A percentile compares a stretch with the other conserved stretches of the same genome.
Evolutionary conservation across 2,888 invertebrate species (phyloP).

Genomic region (Cynaeus angustus): DNA sequence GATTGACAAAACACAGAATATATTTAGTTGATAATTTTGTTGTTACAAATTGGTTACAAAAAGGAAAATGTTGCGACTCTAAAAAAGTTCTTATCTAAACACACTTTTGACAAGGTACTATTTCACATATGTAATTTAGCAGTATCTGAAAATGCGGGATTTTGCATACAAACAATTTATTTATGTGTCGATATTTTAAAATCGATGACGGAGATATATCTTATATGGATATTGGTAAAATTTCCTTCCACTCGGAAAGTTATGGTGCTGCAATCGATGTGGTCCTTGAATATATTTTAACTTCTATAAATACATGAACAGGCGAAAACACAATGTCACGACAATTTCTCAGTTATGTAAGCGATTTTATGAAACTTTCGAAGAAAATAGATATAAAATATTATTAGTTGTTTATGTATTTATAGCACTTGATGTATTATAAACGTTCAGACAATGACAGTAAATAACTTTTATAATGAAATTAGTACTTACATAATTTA

Average conservation of each 20-base stretch:
- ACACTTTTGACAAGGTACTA: conserved; percentile 31
- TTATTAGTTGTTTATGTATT: too few relatives aligned
- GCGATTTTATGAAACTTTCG: too few relatives aligned
- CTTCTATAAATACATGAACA: conserved; percentile 6
- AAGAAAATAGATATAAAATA: too few relatives aligned
- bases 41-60: too few relatives aligned
- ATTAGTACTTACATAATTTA: too few relatives aligned
- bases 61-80: background rate
- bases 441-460: too few relatives aligned
- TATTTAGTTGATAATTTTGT: too few relatives aligned
- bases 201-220: conserved; percentile 16
- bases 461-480: too few relatives aligned
- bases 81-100: conserved; percentile 28
- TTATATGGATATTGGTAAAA: conserved; percentile 20
- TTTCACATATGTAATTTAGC: conserved; percentile 34
- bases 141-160: conserved; percentile 27
- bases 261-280: conserved; percentile 11
- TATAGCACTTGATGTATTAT: too few relatives aligned
- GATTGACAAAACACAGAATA: background rate
- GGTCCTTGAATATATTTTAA: conserved; percentile 7
- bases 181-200: conserved; percentile 27
- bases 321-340: background rate
- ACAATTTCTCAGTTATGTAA: background rate
- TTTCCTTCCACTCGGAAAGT: conserved; percentile 13
- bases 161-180: conserved; percentile 37